A percentile compares a stretch with the other conserved stretches of the same genome.
phyloP scores from a whole-genome alignment of 2,888 invertebrate genomes.

The Agonopterix arenella region DNA sequence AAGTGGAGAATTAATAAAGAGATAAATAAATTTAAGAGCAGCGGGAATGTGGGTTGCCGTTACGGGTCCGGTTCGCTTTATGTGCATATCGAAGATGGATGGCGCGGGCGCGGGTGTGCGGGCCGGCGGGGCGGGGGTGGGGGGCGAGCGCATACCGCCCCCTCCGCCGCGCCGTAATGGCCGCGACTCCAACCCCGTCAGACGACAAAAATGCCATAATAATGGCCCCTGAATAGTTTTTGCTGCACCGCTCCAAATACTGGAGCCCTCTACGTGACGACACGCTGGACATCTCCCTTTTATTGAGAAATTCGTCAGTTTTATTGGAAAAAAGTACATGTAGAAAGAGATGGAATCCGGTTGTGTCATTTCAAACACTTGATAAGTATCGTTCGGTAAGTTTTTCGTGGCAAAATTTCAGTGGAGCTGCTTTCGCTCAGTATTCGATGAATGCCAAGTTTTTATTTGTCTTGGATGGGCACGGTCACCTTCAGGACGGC shows the following conservation, averaged over 20 bases:
- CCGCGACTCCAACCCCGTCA: constrained; percentile 70
- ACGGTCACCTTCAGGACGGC: constrained; percentile 68
- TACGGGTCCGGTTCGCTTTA: constrained; percentile 71
- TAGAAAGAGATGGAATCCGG: constrained; percentile 63
- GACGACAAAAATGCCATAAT: constrained; percentile 78
- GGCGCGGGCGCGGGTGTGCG: constrained; percentile 48
- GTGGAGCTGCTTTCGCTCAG: constrained; percentile 60
- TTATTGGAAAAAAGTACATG: constrained; percentile 63
- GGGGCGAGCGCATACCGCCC: constrained; percentile 27
- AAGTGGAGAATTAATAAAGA: constrained; percentile 73
- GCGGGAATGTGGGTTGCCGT: constrained; percentile 72
- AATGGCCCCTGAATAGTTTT: constrained; percentile 74
- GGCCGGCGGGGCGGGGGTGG: constrained; percentile 25
- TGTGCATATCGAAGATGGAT: constrained; percentile 76
- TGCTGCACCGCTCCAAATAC: constrained; percentile 74
- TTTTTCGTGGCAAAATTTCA: constrained; percentile 67
- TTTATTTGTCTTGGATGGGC: constrained; percentile 54
- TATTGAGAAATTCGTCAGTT: constrained; percentile 78
- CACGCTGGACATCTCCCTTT: constrained; percentile 70
- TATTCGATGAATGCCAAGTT: constrained; percentile 64
- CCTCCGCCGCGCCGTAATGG: constrained; percentile 56
- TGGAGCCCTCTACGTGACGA: constrained; percentile 66
- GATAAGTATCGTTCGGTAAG: constrained; percentile 66
- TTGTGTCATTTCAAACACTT: constrained; percentile 78
- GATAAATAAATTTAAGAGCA: constrained; percentile 75